These are phyloP conservation scores for Otus sunia DNA, from an alignment of 2,113 vertebrate species.

Conservation along the genomic window DNA sequence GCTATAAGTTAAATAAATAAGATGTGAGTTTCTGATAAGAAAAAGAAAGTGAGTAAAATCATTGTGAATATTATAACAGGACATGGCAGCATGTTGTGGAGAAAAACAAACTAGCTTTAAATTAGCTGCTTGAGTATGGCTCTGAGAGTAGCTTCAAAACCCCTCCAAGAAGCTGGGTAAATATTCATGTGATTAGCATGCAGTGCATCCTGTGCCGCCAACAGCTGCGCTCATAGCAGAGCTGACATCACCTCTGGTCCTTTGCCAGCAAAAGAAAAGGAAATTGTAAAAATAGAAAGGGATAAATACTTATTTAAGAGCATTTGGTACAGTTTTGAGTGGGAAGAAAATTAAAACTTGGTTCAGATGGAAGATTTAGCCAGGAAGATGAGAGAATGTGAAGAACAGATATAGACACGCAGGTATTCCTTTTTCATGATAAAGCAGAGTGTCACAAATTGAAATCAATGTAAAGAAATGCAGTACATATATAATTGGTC, in stretches of 20 bases:
- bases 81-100: not conserved
- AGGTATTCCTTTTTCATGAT: not conserved
- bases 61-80: not conserved
- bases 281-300: slow-evolving; percentile 46
- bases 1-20: not conserved
- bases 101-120: not conserved
- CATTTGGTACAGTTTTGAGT: not conserved
- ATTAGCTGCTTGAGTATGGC: not conserved
- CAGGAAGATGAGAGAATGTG: not conserved
- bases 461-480: not conserved
- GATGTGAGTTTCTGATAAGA: not conserved
- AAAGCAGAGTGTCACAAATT: not conserved
- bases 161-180: not conserved
- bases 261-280: slow-evolving; percentile 12
- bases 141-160: not conserved
- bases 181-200: not conserved
- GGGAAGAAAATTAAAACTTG: slow-evolving; percentile 2
- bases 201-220: not conserved
- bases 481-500: not conserved
- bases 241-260: slow-evolving; percentile 45
- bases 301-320: slow-evolving; percentile 29
- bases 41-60: not conserved
- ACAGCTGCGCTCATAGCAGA: not conserved
- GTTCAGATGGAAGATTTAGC: not conserved
- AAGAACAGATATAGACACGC: not conserved